A percentile compares a stretch with the other conserved stretches of the same genome.
These are phyloP conservation scores for Leucophenga montana DNA, from an alignment of 2,888 invertebrate genomes.

Conservation along the genomic window DNA sequence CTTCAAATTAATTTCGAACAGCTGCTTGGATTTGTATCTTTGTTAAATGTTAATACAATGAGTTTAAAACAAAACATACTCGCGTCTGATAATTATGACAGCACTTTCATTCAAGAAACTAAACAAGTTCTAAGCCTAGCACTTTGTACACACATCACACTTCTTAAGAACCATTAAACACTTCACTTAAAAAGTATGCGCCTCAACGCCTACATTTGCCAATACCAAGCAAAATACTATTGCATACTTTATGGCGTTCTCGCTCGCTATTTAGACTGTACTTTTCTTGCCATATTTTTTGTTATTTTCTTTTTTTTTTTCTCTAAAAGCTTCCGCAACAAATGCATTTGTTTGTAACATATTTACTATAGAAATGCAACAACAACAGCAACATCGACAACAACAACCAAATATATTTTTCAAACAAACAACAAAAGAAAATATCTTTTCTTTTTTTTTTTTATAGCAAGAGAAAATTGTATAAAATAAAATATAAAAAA, in stretches of 20 bases:
- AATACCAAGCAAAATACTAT: background rate
- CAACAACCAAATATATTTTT: background rate
- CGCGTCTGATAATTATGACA: too few species aligned
- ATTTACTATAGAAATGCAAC: constrained; percentile 5
- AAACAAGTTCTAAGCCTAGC: too few species aligned
- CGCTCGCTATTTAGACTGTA: background rate
- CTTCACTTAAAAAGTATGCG: too few species aligned
- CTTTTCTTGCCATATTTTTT: too few species aligned
- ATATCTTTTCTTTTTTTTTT: background rate
- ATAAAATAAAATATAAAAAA: too few species aligned
- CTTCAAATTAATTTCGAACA: too few species aligned
- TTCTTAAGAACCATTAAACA: background rate
- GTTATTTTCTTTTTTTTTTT: background rate
- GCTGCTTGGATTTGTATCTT: too few species aligned
- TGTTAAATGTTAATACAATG: too few species aligned
- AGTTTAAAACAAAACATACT: too few species aligned
- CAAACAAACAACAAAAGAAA: constrained; percentile 2
- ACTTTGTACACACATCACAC: background rate
- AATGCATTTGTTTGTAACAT: constrained; percentile 24
- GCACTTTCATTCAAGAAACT: too few species aligned
- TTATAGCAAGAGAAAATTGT: background rate
- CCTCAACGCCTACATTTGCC: too few species aligned
- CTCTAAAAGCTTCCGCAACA: constrained; percentile 18
- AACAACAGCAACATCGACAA: background rate
- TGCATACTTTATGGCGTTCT: constrained; percentile 5